Conservation (phyloP, 2,113 vertebrate genomes). For the Etheostoma spectabile region DNA sequence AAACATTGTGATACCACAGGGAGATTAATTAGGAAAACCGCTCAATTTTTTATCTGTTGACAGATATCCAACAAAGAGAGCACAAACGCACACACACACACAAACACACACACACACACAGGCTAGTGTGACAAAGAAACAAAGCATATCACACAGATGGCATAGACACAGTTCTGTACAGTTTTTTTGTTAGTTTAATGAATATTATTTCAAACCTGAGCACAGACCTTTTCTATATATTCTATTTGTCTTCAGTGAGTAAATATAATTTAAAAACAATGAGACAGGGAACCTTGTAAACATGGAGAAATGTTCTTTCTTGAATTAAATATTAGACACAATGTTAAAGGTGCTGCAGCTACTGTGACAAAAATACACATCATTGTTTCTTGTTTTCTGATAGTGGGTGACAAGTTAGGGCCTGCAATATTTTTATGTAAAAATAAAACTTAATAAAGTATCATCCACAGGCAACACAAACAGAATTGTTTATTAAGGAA, state of each 20-base stretch:
- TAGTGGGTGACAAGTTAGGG: not conserved
- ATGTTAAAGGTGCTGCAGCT: conserved; percentile 9
- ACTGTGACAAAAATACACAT: not conserved
- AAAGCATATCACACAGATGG: conserved; percentile 18
- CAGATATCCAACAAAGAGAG: conserved; percentile 66
- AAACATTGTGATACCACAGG: conserved; percentile 55
- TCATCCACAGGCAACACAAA: not conserved
- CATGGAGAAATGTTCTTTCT: not conserved
- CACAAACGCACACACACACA: not conserved
- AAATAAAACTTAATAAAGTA: not conserved
- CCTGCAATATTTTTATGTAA: not conserved
- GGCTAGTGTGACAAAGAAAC: conserved; percentile 32
- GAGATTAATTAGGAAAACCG: conserved; percentile 72
- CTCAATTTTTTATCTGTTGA: conserved; percentile 59
- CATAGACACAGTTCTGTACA: not conserved
- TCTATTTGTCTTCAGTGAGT: not conserved
- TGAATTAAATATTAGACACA: conserved; percentile 11
- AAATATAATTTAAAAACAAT: conserved; percentile 14
- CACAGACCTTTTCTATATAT: not conserved
- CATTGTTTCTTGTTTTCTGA: not conserved
- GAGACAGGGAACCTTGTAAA: not conserved
- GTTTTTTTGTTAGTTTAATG: conserved; percentile 15
- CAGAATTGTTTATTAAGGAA: not conserved
- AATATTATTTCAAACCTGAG: conserved; percentile 23
- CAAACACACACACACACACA: too few species aligned